Evolutionary conservation across 2,113 vertebrate species (phyloP), one percentile per base, ranked within the genome.

Genomic region (Ceuthmochares aereus): DNA sequence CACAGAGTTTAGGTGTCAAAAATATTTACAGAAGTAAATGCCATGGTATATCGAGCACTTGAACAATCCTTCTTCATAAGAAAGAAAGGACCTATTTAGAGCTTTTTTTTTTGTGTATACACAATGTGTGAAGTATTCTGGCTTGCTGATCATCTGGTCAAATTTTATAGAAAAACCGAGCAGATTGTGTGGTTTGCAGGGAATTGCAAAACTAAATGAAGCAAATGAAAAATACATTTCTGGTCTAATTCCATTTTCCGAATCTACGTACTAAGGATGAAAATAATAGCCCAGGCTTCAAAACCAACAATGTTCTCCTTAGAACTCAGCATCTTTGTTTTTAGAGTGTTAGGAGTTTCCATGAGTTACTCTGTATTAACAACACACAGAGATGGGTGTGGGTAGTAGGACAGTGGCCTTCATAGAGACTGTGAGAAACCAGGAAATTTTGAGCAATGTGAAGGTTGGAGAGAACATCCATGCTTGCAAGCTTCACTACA

Each of bases 201-300:
- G 84, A 93, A 58, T 72, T 87, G 87, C 76, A 91, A 97, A 97
- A 93, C 70, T 90, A 80, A 94, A 90, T 43, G 78, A 74, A 93
- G 80, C 70, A 60, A 68, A 91, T 87, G 87, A 70, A 92, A 91
- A 95, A 95, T 87, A 66, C 42, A 40, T 95, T 92, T 93, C 63
- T 85, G 45, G 56, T 92, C 76, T 89, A 79, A 87, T 94, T 88
- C 64, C 17, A 43, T 89, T 96, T 93, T 93, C 75, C 81, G 90
- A 79, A 89, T 93, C 37, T 77, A 7, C 51, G 8, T 45, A 77
- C 72, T 91, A 82, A 97, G 81, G 67, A 78, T 34, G 22, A 82
- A 23, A 69, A 79, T 92, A 93, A 95, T 75, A 80, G 25, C 25
- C 67, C 30, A 83, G 43, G 55, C 87, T 96, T 92, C 43, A 93